Percentiles rank a stretch among this genome's conserved stretches.
These are phyloP conservation scores for Kuschelorhynchus macadamiae DNA, from an alignment of 2,888 invertebrate species.

Conservation along the genomic window DNA sequence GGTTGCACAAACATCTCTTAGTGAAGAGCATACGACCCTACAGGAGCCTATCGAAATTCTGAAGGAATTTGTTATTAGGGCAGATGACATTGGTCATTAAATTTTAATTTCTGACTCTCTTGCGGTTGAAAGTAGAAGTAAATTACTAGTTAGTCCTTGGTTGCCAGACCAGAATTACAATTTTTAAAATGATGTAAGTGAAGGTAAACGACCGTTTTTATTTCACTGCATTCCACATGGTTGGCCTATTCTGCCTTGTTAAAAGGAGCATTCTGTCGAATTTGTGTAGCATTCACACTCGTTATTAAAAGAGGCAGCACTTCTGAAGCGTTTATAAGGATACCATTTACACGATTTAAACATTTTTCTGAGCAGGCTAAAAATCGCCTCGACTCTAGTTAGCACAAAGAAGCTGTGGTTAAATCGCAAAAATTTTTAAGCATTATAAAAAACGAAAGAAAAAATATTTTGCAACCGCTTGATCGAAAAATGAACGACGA, in stretches of 20 bases:
- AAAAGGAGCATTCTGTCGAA: neutral
- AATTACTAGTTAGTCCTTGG: neutral
- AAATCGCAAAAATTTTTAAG: neutral
- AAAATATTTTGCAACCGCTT: neutral
- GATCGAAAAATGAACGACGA: neutral
- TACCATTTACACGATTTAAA: neutral
- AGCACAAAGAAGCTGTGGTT: neutral
- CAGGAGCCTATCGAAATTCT: too few relatives aligned
- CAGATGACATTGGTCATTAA: neutral
- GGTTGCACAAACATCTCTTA: too few relatives aligned
- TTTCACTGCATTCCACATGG: neutral
- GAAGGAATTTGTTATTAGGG: too few relatives aligned
- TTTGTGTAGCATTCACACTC: neutral
- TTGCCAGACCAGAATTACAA: neutral
- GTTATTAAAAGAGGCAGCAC: neutral
- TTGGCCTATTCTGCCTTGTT: neutral
- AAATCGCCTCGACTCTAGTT: neutral
- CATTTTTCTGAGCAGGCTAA: neutral
- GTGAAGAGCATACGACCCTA: too few relatives aligned
- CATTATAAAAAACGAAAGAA: neutral
- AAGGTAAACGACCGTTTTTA: neutral
- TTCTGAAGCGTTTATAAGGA: neutral
- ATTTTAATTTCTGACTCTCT: neutral
- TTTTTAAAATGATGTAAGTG: neutral
- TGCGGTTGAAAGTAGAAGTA: neutral